These are phyloP conservation scores for Labia minor DNA, from an alignment of 2,888 invertebrate genomes.

Conservation along the genomic window DNA sequence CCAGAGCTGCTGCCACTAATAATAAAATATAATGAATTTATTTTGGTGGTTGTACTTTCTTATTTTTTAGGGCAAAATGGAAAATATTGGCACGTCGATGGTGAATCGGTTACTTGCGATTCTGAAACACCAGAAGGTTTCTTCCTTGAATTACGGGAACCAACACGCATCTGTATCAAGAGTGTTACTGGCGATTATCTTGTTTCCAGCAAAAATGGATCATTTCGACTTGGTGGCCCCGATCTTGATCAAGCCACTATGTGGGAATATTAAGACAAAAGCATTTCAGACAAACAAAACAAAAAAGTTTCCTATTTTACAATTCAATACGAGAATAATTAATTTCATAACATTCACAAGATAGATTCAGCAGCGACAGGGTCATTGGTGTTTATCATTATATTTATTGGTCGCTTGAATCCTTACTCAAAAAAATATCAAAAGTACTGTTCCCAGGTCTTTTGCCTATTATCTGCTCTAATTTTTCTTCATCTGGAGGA, in stretches of 20 bases:
- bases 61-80: conserved; percentile 67
- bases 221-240: conserved; percentile 70
- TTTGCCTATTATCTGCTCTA: neutral
- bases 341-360: neutral
- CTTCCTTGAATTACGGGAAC: conserved; percentile 84
- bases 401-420: neutral
- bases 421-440: neutral
- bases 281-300: conserved; percentile 21
- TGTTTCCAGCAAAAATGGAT: conserved; percentile 83
- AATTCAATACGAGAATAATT: neutral
- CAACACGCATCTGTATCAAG: conserved; percentile 84
- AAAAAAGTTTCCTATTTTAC: neutral
- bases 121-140: conserved; percentile 75
- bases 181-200: conserved; percentile 63
- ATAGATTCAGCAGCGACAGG: neutral
- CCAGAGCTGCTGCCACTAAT: too few relatives aligned
- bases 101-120: conserved; percentile 78
- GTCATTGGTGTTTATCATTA: neutral
- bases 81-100: conserved; percentile 87
- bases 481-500: neutral
- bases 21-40: too few relatives aligned
- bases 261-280: conserved; percentile 94
- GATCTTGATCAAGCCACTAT: conserved; percentile 73
- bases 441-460: neutral
- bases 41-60: too few relatives aligned